These are phyloP conservation scores for Lophura nycthemera DNA, from an alignment of 2,113 vertebrate species.

Conservation along the genomic window DNA sequence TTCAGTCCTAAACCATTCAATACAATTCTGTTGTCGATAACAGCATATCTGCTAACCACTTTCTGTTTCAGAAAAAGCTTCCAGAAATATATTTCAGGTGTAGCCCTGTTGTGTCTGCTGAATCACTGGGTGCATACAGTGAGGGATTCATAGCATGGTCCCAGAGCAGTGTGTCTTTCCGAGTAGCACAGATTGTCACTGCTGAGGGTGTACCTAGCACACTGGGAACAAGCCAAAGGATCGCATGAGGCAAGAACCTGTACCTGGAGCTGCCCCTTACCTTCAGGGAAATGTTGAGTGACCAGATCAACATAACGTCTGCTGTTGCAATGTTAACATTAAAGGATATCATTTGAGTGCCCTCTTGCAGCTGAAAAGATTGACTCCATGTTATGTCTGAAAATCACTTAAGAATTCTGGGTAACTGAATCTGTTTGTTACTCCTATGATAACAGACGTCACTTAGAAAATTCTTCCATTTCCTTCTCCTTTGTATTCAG, in stretches of 20 bases:
- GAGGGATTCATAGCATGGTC: neutral
- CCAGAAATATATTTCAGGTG: neutral
- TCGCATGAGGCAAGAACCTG: neutral
- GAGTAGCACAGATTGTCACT: neutral
- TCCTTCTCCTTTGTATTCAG: neutral
- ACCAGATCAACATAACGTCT: neutral
- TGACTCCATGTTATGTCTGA: neutral
- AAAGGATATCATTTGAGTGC: neutral
- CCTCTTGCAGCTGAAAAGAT: neutral
- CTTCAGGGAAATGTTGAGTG: neutral
- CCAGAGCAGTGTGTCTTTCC: neutral
- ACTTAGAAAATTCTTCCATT: neutral
- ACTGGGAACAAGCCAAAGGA: neutral
- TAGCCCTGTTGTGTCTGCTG: neutral
- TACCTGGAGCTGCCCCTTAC: neutral
- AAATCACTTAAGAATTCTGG: neutral
- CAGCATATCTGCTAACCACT: neutral
- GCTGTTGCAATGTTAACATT: neutral
- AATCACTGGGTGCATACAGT: accelerated
- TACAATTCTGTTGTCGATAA: neutral
- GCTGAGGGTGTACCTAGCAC: neutral
- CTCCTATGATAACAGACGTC: neutral
- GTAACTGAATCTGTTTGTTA: neutral
- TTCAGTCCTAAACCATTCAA: neutral
- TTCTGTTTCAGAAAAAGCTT: neutral